These are phyloP conservation scores for Acanthosepion lycidas DNA, from an alignment of 2,888 invertebrate species.

Conservation along the genomic window DNA sequence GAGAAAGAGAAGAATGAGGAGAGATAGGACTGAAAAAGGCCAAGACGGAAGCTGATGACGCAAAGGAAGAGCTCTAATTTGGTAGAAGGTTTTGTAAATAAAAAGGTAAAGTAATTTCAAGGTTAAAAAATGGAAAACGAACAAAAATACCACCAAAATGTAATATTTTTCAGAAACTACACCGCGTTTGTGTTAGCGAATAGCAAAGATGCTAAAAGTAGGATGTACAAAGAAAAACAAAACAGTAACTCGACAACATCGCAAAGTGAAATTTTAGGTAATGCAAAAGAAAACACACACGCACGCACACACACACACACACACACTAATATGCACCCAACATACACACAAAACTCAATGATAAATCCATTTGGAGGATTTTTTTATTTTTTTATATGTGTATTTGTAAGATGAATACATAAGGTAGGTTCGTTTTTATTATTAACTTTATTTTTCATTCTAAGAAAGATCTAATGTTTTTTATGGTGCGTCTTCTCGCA, in stretches of 20 bases:
- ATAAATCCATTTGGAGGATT: background rate
- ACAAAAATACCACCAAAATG: background rate
- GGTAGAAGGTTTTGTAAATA: background rate
- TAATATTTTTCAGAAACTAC: background rate
- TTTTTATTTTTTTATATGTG: background rate
- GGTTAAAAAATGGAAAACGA: background rate
- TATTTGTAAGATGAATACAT: background rate
- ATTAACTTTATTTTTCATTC: background rate
- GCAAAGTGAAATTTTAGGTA: background rate
- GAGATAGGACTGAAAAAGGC: background rate
- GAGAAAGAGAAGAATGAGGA: background rate
- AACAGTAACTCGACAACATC: background rate
- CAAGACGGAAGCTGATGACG: background rate
- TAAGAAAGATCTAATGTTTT: background rate
- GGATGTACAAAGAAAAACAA: background rate
- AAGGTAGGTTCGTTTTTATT: background rate
- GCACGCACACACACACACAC: background rate
- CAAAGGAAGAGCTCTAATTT: background rate
- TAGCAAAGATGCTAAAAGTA: background rate
- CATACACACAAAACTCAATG: background rate
- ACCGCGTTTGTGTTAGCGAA: background rate
- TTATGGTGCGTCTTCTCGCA: background rate
- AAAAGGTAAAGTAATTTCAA: background rate
- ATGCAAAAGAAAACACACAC: background rate
- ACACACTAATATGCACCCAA: no score